phyloP scores from a whole-genome alignment of 2,888 invertebrate genomes.

The Cyrtodaria siliqua region DNA sequence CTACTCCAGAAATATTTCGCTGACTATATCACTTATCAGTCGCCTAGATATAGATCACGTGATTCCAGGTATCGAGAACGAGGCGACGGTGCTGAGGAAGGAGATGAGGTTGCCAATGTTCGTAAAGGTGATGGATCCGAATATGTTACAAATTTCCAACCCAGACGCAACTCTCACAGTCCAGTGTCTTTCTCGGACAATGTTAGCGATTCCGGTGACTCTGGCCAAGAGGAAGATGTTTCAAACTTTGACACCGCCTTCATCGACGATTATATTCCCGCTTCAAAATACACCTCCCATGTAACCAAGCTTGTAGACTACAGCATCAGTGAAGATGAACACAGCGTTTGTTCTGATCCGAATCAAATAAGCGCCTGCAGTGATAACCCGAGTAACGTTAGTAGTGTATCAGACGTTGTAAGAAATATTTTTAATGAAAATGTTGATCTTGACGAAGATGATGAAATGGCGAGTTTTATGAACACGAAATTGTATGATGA shows the following conservation, averaged over 20 bases:
- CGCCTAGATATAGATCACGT: slow-evolving; percentile 23
- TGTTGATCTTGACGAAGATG: slow-evolving; percentile 34
- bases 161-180: background rate
- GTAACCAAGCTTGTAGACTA: slow-evolving; percentile 46
- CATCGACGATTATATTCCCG: slow-evolving; percentile 4
- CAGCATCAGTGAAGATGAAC: slow-evolving; percentile 50
- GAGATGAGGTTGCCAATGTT: background rate
- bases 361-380: slow-evolving; percentile 14
- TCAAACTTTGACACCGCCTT: slow-evolving; percentile 49
- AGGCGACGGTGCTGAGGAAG: slow-evolving; percentile 54
- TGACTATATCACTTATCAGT: slow-evolving; percentile 52
- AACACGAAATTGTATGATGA: slow-evolving; percentile 53
- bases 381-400: slow-evolving; percentile 24
- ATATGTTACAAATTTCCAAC: background rate
- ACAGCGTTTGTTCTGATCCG: slow-evolving; percentile 9
- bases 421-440: slow-evolving; percentile 36
- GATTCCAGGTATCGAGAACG: slow-evolving; percentile 33
- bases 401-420: slow-evolving; percentile 47
- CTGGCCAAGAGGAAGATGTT: slow-evolving; percentile 50
- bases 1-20: slow-evolving; percentile 54
- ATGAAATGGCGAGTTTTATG: slow-evolving; percentile 62
- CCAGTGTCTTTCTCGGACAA: background rate
- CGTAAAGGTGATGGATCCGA: slow-evolving; percentile 12
- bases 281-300: background rate
- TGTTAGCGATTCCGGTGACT: slow-evolving; percentile 42